Evolutionary conservation across 1,140 invertebrate genomes (phyloP), one percentile per base, ranked within the genome.

Genomic region (Drosophila saltans): DNA sequence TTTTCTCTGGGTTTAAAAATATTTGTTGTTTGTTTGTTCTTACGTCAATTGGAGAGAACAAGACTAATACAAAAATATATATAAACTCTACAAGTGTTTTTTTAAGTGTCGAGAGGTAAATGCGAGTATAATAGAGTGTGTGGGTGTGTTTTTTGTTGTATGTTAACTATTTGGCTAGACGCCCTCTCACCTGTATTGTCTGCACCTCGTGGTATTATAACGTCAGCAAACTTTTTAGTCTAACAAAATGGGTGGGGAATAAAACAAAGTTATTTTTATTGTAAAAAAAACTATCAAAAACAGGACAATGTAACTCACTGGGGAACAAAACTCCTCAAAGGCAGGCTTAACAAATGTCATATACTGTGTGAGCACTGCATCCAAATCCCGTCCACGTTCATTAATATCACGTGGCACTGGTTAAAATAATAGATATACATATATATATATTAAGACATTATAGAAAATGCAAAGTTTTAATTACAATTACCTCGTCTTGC

Each of bases 201-300:
- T 40, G 98, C 98, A 73, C 98, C 98, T 78, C 98, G 94, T 9
- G 99, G 99, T 93, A 99, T 99, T 77, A 99, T 99, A 36, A 99
- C 97, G 94, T 99, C 99, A 61, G 98, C 99, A 94, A 99, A 99
- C 93, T 99, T 99, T 93, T 99, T 99, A 0, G 99, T 99, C 97
- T 98, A 77, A 33, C 73, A 78, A 61, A 9, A 26, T 36, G 8
- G 8, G 9, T 39, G 6, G 33, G 6, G 33, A 7, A 36, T 7
- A 61, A 30, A 41, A 30, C 28, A 40, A 36, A 36, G 30, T 56
- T 30, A 33, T 41, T 10, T 36, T 11, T 28, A n/a, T 7, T n/a
- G 7, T 0, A 21, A 39, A 11, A 60, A 9, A 30, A 16, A 1
- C 3, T 16, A 16, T 16, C 16, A 16, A 16, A 16, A 16, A 36